These are phyloP conservation scores for Philonicus albiceps DNA, from an alignment of 2,888 invertebrate genomes.

Conservation along the genomic window DNA sequence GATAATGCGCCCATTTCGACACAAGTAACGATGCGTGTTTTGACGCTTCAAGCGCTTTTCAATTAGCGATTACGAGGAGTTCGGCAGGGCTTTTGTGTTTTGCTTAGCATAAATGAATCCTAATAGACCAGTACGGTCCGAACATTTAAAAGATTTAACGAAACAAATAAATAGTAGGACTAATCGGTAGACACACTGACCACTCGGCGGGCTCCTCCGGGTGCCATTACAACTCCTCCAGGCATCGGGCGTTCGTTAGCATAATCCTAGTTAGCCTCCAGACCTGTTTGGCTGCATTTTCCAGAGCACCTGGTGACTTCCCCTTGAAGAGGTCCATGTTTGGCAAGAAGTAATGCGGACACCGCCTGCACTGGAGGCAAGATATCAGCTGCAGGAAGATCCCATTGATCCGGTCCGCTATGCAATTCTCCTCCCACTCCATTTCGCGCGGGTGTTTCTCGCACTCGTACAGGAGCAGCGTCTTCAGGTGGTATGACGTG, in stretches of 20 bases:
- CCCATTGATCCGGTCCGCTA: slow-evolving; percentile 93
- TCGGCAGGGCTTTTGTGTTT: not conserved
- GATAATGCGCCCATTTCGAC: not conserved
- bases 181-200: slow-evolving; percentile 14
- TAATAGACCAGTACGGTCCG: not conserved
- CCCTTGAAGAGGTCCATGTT: slow-evolving; percentile 94
- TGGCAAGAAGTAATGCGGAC: slow-evolving; percentile 95
- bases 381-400: slow-evolving; percentile 94
- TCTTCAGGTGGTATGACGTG: slow-evolving; percentile 89
- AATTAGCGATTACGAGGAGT: not conserved
- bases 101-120: not conserved
- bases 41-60: not conserved
- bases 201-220: not conserved
- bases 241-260: slow-evolving; percentile 87
- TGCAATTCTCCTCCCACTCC: slow-evolving; percentile 93
- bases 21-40: slow-evolving; percentile 4
- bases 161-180: not conserved
- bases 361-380: slow-evolving; percentile 92
- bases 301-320: slow-evolving; percentile 87
- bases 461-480: slow-evolving; percentile 91
- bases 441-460: slow-evolving; percentile 94
- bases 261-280: slow-evolving; percentile 93
- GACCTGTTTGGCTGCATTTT: slow-evolving; percentile 92
- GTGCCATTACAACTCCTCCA: slow-evolving; percentile 82
- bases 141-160: not conserved